Base-by-base conservation (phyloP, 2,113 vertebrate species). In the Bungarus multicinctus region DNA sequence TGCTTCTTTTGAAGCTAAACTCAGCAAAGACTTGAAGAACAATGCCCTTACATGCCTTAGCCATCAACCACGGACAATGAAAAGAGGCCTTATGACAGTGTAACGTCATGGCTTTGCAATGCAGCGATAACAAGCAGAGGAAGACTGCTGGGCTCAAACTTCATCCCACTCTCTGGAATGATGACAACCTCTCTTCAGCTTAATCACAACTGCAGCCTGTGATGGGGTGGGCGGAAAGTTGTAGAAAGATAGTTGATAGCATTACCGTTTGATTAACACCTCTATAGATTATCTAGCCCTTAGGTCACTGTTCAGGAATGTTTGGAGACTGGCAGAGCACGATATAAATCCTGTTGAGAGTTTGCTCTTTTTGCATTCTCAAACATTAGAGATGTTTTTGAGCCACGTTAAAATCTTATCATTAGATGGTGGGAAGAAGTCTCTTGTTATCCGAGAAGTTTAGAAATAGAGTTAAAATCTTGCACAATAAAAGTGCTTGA, bases 391-490 rank as follows among this genome's bases (percentile, higher is more conserved):
- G 53, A 1, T 90, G 20, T 30, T 91, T 25, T 18, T 91, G 89
- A 85, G 89, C 91, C 85, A 96, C 85, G 22, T 58, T 88, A n/a
- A 89, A 43, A 90, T 93, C 91, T 87, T 43, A 69, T 88, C 39
- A 7, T 57, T 91, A 89, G 58, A 60, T 87, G 91, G 34, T 25
- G 55, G 92, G 54, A 94, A 92, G 14, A 0, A 86, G 54, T 86
- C 39, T 74, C 7, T 94, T 95, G 91, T 85, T n/a, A 5, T 92
- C 85, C 34, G 43, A 94, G 93, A 95, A 43, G 11, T 90, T 58
- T 92, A 52, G 4, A 34, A 58, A 91, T 92, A 22, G 58, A 92
- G 60, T 2, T 7, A 0, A 0, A 93, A 88, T 54, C 14, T 91
- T 88, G 47, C 55, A 60, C 0, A 94, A 53, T 2, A 39, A 14